Base-by-base conservation (phyloP, 2,797 vertebrate species). In the Parambassis ranga region DNA sequence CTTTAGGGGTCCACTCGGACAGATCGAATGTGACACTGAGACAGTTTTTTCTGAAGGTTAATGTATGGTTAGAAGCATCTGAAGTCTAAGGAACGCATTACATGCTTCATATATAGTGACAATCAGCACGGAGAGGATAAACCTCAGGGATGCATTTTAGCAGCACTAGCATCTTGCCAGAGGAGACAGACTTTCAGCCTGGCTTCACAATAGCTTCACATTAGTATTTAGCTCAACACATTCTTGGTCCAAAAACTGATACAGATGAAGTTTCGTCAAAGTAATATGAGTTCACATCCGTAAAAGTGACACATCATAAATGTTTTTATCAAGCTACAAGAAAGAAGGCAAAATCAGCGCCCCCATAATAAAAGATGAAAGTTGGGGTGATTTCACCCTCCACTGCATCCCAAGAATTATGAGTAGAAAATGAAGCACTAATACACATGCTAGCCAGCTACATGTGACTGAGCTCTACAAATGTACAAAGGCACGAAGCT, bases 1-100 rank as follows among this genome's bases (percentile, higher is more conserved):
- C 82, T 86, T 77, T 63, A 68, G 55, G 74, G 69, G 64, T 74
- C 51, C 38, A 6, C 47, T 74, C 63, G 77, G 53, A 72, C 52
- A 36, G 63, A 81, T 55, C 28, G 32, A 41, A 63, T 70, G 39
- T 74, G 74, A 77, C 74, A 69, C 49, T 15, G 37, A 72, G 56
- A 73, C 5, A 1, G 27, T 15, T 70, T 14, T 23, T 4, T 67
- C 14, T 39, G 81, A 86, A 85, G 73, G 83, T 77, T 76, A 74
- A 83, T 70, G 62, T 63, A 63, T 66, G 38, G 36, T 49, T 24
- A 38, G 46, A 46, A 41, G 36, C 49, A 18, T 64, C 11, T 41
- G 42, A 61, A 11, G 13, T 53, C 37, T 53, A 32, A 22, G 38
- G 24, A 49, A 43, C 68, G 26, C 61, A 20, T 20, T 22, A 24